Evolutionary conservation across 2,888 invertebrate species (phyloP).

Genomic region (Chymomyza caudatula): DNA sequence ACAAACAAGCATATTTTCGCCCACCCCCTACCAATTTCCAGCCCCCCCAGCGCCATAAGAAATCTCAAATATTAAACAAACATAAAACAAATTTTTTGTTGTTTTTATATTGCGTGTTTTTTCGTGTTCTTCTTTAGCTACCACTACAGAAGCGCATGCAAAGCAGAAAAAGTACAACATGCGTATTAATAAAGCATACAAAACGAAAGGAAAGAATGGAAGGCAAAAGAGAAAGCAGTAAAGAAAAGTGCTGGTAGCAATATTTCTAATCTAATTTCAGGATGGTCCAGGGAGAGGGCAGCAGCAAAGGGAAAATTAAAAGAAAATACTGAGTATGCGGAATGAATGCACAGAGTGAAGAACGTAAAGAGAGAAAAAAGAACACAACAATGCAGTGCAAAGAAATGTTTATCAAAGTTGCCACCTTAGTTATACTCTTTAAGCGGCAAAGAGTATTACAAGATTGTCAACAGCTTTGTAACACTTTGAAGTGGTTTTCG

Average conservation of each 20-base stretch:
- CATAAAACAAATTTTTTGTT: constrained; percentile 33
- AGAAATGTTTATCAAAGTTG: constrained; percentile 65
- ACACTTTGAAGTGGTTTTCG: too few relatives aligned
- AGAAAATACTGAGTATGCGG: constrained; percentile 55
- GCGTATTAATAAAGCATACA: constrained; percentile 54
- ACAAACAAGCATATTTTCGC: too few relatives aligned
- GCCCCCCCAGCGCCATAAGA: constrained; percentile 10
- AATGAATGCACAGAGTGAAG: constrained; percentile 13
- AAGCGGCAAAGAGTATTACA: neutral
- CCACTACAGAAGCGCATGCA: constrained; percentile 35
- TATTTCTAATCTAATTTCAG: constrained; percentile 74
- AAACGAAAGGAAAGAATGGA: constrained; percentile 4
- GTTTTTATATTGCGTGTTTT: neutral
- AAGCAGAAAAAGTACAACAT: constrained; percentile 44
- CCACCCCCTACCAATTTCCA: constrained; percentile 6
- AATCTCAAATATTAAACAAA: constrained; percentile 55
- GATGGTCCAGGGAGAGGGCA: constrained; percentile 43
- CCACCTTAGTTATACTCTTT: neutral
- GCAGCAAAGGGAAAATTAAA: constrained; percentile 47
- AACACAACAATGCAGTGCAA: constrained; percentile 56
- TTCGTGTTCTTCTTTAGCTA: constrained; percentile 17
- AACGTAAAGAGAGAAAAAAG: constrained; percentile 21
- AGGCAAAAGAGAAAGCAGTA: constrained; percentile 44
- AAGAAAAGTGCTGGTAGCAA: constrained; percentile 68
- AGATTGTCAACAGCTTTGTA: neutral